Conservation (phyloP, 64 coral and sea anemone species). For the Actinia equina region DNA sequence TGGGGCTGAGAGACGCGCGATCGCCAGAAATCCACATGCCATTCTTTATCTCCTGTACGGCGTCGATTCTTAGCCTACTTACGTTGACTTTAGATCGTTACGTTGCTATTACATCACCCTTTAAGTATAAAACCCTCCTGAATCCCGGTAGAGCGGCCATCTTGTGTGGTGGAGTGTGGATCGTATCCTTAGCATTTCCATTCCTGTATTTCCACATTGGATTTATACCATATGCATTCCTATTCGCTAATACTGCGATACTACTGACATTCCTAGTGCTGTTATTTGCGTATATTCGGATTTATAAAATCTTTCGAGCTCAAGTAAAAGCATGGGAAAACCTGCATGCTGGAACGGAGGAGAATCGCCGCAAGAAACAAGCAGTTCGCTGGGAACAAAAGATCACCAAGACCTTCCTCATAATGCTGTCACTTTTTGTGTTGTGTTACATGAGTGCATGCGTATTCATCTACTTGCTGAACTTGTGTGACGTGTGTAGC, state of each 20-base stretch:
- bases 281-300: conserved; percentile 70
- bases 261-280: conserved; percentile 74
- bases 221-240: conserved; percentile 70
- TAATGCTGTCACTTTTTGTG: conserved; percentile 77
- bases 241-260: conserved; percentile 85
- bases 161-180: conserved; percentile 52
- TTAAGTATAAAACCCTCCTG: conserved; percentile 60
- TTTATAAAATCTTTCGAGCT: conserved; percentile 78
- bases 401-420: conserved; percentile 82
- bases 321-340: conserved; percentile 78
- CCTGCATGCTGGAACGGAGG: conserved; percentile 63
- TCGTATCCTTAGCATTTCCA: conserved; percentile 66
- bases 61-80: conserved; percentile 82
- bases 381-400: conserved; percentile 68
- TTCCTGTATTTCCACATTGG: conserved; percentile 80
- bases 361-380: conserved; percentile 61
- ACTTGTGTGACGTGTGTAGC: conserved; percentile 63
- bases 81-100: conserved; percentile 78
- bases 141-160: conserved; percentile 61
- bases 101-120: conserved; percentile 74
- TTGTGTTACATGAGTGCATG: conserved; percentile 71
- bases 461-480: conserved; percentile 76
- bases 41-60: conserved; percentile 92
- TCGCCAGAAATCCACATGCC: conserved; percentile 69
- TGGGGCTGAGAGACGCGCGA: conserved; percentile 43